Percentiles rank a stretch among this genome's conserved stretches.
phyloP scores from a whole-genome alignment of 2,797 vertebrate genomes.

The Netta rufina region DNA sequence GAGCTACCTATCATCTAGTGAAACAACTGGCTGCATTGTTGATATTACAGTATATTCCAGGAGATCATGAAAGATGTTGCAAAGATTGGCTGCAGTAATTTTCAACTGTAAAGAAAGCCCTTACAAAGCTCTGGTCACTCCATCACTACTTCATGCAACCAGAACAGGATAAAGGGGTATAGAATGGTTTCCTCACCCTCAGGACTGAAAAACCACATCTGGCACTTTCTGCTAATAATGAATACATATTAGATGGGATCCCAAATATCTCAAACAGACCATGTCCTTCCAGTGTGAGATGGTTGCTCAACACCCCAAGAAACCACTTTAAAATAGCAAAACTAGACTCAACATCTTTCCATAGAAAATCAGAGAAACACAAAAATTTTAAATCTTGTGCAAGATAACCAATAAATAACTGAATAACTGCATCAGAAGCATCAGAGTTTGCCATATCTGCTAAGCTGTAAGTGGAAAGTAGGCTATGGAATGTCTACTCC shows the following conservation, averaged over 20 bases:
- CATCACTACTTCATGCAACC: neutral
- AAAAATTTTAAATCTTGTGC: neutral
- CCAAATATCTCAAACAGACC: neutral
- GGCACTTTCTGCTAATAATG: neutral
- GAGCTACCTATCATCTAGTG: neutral
- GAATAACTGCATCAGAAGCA: neutral
- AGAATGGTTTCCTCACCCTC: neutral
- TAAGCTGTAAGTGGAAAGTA: neutral
- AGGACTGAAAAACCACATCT: neutral
- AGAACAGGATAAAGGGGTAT: neutral
- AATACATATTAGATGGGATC: neutral
- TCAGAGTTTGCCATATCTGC: neutral
- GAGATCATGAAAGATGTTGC: neutral
- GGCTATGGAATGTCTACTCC: neutral
- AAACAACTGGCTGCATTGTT: neutral
- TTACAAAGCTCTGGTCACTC: neutral
- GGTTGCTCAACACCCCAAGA: neutral
- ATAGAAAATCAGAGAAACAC: neutral
- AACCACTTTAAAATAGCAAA: neutral
- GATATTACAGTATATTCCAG: neutral
- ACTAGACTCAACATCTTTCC: neutral
- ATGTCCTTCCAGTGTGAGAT: neutral
- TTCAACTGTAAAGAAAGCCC: neutral
- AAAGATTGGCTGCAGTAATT: neutral
- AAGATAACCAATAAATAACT: neutral